These are phyloP conservation scores for Chionodraco myersi DNA, from an alignment of 2,113 vertebrate genomes.

Conservation along the genomic window DNA sequence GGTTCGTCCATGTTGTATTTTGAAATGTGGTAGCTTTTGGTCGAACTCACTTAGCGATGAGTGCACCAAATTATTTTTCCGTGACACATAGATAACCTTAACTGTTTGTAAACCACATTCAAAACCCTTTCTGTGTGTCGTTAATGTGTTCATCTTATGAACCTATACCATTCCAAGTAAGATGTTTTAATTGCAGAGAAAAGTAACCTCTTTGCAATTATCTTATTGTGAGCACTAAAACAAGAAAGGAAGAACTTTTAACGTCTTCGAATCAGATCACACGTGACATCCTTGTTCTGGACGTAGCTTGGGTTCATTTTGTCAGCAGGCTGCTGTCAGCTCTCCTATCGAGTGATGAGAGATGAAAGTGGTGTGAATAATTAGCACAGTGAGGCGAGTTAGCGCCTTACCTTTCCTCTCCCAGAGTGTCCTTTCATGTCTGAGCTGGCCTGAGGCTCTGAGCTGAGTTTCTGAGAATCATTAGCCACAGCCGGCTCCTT, in stretches of 20 bases:
- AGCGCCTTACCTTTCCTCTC: constrained; percentile 45
- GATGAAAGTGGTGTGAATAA: constrained; percentile 47
- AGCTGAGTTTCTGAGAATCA: constrained; percentile 58
- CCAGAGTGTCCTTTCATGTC: constrained; percentile 53
- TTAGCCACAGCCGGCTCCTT: constrained; percentile 48
- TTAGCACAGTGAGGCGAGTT: constrained; percentile 19
- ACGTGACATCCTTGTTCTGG: constrained; percentile 13
- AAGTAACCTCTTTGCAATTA: too few relatives aligned
- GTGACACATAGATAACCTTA: too few relatives aligned
- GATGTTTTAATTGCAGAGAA: not conserved
- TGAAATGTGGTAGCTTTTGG: too few relatives aligned
- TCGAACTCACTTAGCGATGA: too few relatives aligned
- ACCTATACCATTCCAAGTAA: not conserved
- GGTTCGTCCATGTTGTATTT: too few relatives aligned
- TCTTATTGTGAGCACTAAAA: too few relatives aligned
- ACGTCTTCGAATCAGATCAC: too few relatives aligned
- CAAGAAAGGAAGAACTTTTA: too few relatives aligned
- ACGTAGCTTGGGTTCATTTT: not conserved
- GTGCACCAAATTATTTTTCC: too few relatives aligned
- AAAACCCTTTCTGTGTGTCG: not conserved
- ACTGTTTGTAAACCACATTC: too few relatives aligned
- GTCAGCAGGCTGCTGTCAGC: constrained; percentile 12
- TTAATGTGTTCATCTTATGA: not conserved
- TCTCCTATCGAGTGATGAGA: constrained; percentile 2
- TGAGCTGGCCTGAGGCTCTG: constrained; percentile 46